Evolutionary conservation across 2,113 vertebrate species (phyloP).

Genomic region (Recurvirostra avosetta): DNA sequence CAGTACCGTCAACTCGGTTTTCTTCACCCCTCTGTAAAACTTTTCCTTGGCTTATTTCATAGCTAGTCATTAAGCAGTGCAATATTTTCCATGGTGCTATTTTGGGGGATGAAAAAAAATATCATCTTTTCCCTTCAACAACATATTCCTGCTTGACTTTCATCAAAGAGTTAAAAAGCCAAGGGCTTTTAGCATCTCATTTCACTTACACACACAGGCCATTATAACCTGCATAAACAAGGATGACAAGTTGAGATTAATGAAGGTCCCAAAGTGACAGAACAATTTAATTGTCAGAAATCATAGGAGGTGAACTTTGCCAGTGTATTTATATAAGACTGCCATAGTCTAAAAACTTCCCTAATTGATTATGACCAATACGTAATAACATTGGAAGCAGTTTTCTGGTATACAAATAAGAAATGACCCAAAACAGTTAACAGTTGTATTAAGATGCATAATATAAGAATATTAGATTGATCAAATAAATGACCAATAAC

Average conservation of each 20-base stretch:
- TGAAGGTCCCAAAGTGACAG: slow-evolving; percentile 91
- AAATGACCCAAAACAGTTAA: slow-evolving; percentile 75
- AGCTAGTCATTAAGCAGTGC: background rate
- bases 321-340: slow-evolving; percentile 89
- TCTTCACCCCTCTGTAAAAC: background rate
- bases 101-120: slow-evolving; percentile 23
- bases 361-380: slow-evolving; percentile 95
- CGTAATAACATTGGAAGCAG: slow-evolving; percentile 80
- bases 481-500: slow-evolving; percentile 69
- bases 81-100: background rate
- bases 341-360: slow-evolving; percentile 81
- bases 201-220: slow-evolving; percentile 79
- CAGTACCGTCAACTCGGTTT: background rate
- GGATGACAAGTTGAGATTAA: slow-evolving; percentile 99
- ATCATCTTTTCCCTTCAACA: slow-evolving; percentile 23
- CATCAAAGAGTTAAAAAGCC: slow-evolving; percentile 79
- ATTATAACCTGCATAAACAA: slow-evolving; percentile 94
- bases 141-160: slow-evolving; percentile 67
- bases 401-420: slow-evolving; percentile 75
- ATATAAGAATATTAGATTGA: slow-evolving; percentile 69
- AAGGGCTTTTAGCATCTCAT: slow-evolving; percentile 76
- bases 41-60: background rate
- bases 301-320: slow-evolving; percentile 90
- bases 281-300: slow-evolving; percentile 97
- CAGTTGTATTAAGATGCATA: slow-evolving; percentile 64